phyloP scores from a whole-genome alignment of 2,113 vertebrate genomes.

The Passer domesticus region DNA sequence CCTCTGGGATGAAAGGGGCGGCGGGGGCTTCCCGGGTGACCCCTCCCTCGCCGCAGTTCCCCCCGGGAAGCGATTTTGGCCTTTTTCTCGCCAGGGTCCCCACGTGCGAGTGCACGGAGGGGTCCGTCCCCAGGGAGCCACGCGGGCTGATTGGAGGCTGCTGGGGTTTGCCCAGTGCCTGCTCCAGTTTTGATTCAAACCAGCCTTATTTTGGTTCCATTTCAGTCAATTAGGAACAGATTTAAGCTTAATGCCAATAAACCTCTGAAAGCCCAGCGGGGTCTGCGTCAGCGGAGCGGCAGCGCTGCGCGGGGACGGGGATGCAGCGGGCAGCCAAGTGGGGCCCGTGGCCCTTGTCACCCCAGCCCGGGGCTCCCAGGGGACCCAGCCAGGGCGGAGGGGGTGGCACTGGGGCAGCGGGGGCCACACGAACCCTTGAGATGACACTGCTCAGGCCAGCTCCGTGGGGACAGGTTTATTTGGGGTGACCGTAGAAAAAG shows the following conservation, averaged over 20 bases:
- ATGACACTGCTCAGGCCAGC: neutral
- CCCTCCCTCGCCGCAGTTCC: neutral
- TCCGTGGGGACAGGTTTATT: neutral
- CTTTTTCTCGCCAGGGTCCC: neutral
- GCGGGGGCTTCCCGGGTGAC: neutral
- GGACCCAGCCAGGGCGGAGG: fast-evolving
- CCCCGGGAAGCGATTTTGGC: neutral
- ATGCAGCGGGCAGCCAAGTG: slow-evolving; percentile 19
- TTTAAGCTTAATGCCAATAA: slow-evolving; percentile 70
- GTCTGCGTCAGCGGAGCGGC: slow-evolving; percentile 55
- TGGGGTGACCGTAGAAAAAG: neutral
- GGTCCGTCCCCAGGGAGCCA: neutral
- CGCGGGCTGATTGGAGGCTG: slow-evolving; percentile 29
- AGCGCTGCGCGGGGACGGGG: slow-evolving; percentile 22
- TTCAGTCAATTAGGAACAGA: slow-evolving; percentile 68
- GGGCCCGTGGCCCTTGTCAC: neutral
- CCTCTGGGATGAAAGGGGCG: neutral
- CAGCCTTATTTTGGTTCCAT: slow-evolving; percentile 67
- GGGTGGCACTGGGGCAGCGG: neutral
- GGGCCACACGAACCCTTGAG: neutral
- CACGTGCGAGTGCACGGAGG: neutral
- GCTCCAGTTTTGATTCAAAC: slow-evolving; percentile 53
- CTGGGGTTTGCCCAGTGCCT: slow-evolving; percentile 53
- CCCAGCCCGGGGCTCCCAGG: neutral
- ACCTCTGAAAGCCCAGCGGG: slow-evolving; percentile 52